Conservation (phyloP, 2,888 invertebrate species). For the Anticlea derivata region DNA sequence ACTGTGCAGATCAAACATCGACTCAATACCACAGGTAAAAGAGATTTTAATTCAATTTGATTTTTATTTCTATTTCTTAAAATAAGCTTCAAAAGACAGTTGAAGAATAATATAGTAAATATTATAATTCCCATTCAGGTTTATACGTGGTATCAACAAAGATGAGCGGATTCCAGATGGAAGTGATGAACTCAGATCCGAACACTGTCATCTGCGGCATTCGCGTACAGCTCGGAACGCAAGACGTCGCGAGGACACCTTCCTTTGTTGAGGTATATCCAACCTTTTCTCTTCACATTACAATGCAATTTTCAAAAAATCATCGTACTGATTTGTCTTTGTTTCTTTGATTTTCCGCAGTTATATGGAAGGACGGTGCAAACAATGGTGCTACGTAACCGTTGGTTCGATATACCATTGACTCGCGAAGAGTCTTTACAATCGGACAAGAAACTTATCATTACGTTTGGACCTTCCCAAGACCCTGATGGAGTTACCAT, state of each 20-base stretch:
- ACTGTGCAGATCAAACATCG: conserved; percentile 96
- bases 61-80: too few species aligned
- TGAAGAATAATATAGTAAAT: too few species aligned
- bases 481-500: conserved; percentile 95
- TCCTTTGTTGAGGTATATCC: conserved; percentile 87
- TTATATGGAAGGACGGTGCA: conserved; percentile 89
- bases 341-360: conserved; percentile 50
- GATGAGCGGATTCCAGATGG: conserved; percentile 94
- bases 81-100: too few species aligned
- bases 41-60: not conserved
- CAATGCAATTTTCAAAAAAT: not conserved
- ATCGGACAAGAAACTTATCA: conserved; percentile 94
- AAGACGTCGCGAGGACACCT: conserved; percentile 91
- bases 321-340: not conserved
- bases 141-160: conserved; percentile 97
- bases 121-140: conserved; percentile 72
- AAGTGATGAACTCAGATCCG: conserved; percentile 93
- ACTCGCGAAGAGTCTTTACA: conserved; percentile 96
- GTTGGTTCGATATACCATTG: conserved; percentile 98
- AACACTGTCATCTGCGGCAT: conserved; percentile 95
- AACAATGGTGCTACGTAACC: conserved; percentile 88
- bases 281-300: not conserved
- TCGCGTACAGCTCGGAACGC: conserved; percentile 93
- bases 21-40: conserved; percentile 86
- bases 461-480: conserved; percentile 93